Conservation (phyloP, 2,888 invertebrate genomes). For the Muschampia plurimacula region DNA sequence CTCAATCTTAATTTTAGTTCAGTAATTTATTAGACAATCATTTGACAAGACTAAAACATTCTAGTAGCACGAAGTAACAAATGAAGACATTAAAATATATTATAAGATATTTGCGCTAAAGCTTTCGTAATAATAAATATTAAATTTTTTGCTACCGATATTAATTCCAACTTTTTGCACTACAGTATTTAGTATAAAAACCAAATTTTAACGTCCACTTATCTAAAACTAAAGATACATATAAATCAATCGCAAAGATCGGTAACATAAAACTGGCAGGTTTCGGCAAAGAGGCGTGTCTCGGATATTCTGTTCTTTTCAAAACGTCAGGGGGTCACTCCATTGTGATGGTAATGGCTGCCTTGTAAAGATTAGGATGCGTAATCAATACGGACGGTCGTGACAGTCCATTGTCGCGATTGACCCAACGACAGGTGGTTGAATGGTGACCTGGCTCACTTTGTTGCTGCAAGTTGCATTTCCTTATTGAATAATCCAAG, state of each 20-base stretch:
- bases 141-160: too few relatives aligned
- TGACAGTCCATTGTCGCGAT: conserved; percentile 59
- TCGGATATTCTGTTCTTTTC: conserved; percentile 59
- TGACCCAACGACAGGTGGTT: conserved; percentile 76
- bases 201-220: conserved; percentile 9
- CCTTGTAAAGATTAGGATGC: conserved; percentile 59
- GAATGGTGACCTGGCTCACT: conserved; percentile 51
- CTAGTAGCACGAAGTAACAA: too few relatives aligned
- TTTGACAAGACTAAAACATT: too few relatives aligned
- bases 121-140: too few relatives aligned
- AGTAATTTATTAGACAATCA: too few relatives aligned
- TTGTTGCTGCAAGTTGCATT: conserved; percentile 46
- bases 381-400: conserved; percentile 60
- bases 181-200: background rate
- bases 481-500: conserved; percentile 37
- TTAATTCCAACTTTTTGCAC: background rate
- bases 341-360: conserved; percentile 69
- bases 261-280: conserved; percentile 41
- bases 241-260: conserved; percentile 61
- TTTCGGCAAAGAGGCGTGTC: conserved; percentile 58
- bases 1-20: too few relatives aligned
- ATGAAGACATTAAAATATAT: too few relatives aligned
- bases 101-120: too few relatives aligned
- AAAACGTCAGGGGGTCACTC: conserved; percentile 63
- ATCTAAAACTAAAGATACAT: conserved; percentile 16